Percentiles rank a stretch among this genome's conserved stretches.
phyloP scores from a whole-genome alignment of 2,797 vertebrate genomes.

The Monodelphis domestica region DNA sequence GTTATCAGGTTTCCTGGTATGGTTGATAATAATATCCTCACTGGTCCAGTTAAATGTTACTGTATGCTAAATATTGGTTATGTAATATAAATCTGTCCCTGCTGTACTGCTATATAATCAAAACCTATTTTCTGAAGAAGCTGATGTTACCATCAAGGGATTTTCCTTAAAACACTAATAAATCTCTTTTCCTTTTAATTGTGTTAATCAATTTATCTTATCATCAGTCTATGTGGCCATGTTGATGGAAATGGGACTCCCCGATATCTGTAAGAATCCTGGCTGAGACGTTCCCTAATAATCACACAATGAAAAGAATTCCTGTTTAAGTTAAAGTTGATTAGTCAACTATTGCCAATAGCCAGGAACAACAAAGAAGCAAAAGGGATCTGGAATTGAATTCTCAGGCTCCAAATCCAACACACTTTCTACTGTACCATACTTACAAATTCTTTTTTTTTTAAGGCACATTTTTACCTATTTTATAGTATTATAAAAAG shows the following conservation, averaged over 20 bases:
- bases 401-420: neutral
- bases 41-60: too few relatives aligned
- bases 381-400: neutral
- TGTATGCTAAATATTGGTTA: neutral
- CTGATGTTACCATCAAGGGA: neutral
- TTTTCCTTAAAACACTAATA: neutral
- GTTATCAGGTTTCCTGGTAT: neutral
- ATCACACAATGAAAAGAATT: neutral
- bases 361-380: neutral
- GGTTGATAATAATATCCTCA: neutral
- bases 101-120: neutral
- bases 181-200: neutral
- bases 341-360: neutral
- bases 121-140: neutral
- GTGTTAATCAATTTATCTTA: neutral
- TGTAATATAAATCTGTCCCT: neutral
- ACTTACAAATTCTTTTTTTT: neutral
- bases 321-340: neutral
- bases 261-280: neutral
- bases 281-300: neutral
- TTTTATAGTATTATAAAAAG: neutral
- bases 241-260: neutral
- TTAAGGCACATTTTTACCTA: neutral
- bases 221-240: neutral
- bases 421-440: neutral